Percentiles rank a stretch among this genome's conserved stretches.
phyloP scores from a whole-genome alignment of 2,113 vertebrate species.

The Damaliscus lunatus region DNA sequence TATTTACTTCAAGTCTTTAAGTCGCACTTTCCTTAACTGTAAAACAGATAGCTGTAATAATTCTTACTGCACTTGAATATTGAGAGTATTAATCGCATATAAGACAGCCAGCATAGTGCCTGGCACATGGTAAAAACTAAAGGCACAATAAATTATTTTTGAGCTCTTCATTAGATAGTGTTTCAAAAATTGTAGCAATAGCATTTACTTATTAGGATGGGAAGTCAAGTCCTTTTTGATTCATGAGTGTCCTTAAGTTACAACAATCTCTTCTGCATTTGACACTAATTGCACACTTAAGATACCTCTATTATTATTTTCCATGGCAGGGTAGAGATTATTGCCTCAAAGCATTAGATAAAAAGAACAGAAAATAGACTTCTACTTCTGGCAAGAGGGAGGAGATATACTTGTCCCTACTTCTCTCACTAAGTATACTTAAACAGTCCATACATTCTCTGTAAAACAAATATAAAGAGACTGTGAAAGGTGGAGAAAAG shows the following conservation, averaged over 20 bases:
- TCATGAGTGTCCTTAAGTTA: not conserved
- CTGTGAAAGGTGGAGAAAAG: not conserved
- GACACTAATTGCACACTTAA: not conserved
- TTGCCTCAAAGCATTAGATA: not conserved
- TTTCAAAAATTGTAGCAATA: not conserved
- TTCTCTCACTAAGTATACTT: not conserved
- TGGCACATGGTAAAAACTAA: not conserved
- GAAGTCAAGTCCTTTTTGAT: not conserved
- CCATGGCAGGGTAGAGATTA: not conserved
- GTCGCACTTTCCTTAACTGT: not conserved
- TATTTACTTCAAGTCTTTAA: not conserved
- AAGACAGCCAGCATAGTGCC: not conserved
- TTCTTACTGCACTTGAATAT: not conserved
- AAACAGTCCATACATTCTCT: not conserved
- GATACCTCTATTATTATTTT: not conserved
- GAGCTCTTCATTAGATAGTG: conserved; percentile 12
- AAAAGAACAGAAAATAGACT: conserved; percentile 18
- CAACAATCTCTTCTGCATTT: not conserved
- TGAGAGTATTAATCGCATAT: not conserved
- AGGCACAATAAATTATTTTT: not conserved
- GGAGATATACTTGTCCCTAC: not conserved
- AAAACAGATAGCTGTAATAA: not conserved
- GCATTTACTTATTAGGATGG: conserved; percentile 15
- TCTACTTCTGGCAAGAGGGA: not conserved
- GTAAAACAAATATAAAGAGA: not conserved